Conservation (phyloP, 2,888 invertebrate genomes). For the Invenusta paracnida region DNA sequence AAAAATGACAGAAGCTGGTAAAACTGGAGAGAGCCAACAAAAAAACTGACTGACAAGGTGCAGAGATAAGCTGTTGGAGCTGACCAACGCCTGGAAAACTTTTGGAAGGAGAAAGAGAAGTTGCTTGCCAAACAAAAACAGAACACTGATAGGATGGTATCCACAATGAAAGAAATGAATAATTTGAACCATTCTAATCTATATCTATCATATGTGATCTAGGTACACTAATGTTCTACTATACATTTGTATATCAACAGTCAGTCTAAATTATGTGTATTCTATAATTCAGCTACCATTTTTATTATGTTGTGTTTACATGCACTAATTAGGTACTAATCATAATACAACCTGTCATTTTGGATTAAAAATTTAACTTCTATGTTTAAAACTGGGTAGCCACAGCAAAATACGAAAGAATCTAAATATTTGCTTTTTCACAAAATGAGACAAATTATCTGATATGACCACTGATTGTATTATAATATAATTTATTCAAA, state of each 20-base stretch:
- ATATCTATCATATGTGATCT: neutral
- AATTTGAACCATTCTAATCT: too few species aligned
- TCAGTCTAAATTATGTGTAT: neutral
- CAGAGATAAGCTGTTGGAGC: neutral
- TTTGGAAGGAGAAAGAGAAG: neutral
- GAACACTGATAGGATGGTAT: neutral
- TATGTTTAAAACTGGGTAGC: neutral
- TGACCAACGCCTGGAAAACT: neutral
- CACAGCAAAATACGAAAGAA: neutral
- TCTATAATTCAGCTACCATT: neutral
- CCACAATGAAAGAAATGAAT: too few species aligned
- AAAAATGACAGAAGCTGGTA: neutral
- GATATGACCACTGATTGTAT: too few species aligned
- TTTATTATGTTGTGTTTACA: neutral
- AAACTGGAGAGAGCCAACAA: neutral
- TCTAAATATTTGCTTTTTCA: too few species aligned
- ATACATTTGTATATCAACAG: neutral
- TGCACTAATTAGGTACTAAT: neutral
- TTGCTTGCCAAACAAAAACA: neutral
- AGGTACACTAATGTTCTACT: neutral
- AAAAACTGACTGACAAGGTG: neutral
- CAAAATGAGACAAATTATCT: too few species aligned
- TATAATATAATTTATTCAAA: too few species aligned
- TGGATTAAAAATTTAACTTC: neutral
- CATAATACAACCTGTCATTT: neutral